These are phyloP conservation scores for Camelus dromedarius DNA, from an alignment of 2,113 vertebrate species.

Conservation along the genomic window DNA sequence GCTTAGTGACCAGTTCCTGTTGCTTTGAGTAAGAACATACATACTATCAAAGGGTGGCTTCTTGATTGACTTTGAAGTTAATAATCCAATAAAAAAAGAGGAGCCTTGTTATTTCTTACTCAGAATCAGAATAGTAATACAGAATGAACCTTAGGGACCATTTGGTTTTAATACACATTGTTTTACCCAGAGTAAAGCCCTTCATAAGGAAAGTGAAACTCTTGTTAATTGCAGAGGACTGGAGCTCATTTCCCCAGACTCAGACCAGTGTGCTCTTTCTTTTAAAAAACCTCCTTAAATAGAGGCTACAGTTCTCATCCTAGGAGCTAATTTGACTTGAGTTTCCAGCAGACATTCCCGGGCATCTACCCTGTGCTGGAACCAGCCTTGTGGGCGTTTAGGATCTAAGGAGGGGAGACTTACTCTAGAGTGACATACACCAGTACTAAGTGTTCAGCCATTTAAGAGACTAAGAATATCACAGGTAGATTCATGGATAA, in stretches of 20 bases:
- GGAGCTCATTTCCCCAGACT: slow-evolving; percentile 30
- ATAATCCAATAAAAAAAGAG: slow-evolving; percentile 11
- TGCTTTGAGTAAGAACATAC: neutral
- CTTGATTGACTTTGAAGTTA: slow-evolving; percentile 45
- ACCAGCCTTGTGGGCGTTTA: neutral
- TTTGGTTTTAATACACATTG: slow-evolving; percentile 34
- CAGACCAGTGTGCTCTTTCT: neutral
- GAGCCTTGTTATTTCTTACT: slow-evolving; percentile 58
- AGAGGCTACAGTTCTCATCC: neutral
- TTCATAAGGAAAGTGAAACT: slow-evolving; percentile 68
- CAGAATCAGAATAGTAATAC: neutral
- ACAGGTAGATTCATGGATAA: slow-evolving; percentile 11
- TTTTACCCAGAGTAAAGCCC: neutral
- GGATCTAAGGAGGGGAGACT: neutral
- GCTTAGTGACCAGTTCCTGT: neutral
- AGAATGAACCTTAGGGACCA: neutral
- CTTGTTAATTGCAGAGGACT: neutral
- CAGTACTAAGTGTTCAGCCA: neutral
- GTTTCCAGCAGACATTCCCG: neutral
- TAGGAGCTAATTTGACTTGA: neutral
- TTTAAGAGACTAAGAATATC: slow-evolving; percentile 60
- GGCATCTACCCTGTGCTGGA: neutral
- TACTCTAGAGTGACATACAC: neutral
- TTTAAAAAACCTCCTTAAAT: neutral
- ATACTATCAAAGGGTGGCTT: slow-evolving; percentile 49